Conservation (phyloP, 2,797 vertebrate genomes). For the Anguilla obscura region DNA sequence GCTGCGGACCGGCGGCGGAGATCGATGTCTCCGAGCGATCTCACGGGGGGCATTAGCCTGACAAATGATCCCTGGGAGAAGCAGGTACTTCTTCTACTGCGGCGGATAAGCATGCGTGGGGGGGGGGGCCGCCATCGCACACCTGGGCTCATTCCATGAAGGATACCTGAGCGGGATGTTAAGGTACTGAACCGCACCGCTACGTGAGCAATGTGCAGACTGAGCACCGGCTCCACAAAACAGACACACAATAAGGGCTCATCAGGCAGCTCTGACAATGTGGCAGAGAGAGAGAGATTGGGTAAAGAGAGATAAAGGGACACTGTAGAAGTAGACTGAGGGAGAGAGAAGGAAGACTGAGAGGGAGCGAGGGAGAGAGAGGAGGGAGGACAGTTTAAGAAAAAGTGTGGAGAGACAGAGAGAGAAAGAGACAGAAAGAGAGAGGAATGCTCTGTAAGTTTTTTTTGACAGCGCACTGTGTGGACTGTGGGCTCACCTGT, state of each 20-base stretch:
- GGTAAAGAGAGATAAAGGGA: background rate
- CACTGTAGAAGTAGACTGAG: background rate
- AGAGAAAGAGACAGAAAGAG: background rate
- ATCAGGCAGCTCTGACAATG: background rate
- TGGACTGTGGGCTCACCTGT: constrained; percentile 73
- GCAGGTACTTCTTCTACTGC: background rate
- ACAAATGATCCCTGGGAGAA: background rate
- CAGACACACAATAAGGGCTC: background rate
- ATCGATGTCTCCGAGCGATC: background rate
- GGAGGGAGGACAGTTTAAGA: background rate
- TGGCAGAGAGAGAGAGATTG: background rate
- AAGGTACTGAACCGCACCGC: background rate
- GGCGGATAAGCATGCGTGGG: background rate
- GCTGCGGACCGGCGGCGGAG: background rate
- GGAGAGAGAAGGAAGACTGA: background rate
- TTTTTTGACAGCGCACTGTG: background rate
- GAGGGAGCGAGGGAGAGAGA: constrained; percentile 1
- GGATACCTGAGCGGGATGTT: background rate
- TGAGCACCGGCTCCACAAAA: background rate
- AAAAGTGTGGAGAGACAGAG: background rate
- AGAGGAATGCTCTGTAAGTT: background rate
- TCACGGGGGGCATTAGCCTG: background rate
- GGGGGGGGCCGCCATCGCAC: background rate
- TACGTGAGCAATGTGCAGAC: background rate
- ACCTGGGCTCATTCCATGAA: background rate